Percentiles rank a stretch among this genome's conserved stretches.
Conservation (phyloP, 2,797 vertebrate genomes). For the Mormyrops attenuatus region DNA sequence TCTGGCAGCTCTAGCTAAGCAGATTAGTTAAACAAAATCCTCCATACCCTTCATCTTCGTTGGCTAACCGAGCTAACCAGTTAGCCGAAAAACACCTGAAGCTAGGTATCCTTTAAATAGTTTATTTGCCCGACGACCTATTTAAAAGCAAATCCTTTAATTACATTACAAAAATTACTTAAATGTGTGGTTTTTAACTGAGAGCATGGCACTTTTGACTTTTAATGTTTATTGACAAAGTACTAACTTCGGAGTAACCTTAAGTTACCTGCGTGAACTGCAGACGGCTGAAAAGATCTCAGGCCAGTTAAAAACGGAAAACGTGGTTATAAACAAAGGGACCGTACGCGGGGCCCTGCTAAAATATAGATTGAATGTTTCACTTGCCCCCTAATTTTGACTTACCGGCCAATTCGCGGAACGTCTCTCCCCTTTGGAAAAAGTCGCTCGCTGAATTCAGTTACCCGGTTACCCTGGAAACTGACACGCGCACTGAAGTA, state of each 20-base stretch:
- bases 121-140: neutral
- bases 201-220: neutral
- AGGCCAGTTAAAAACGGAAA: neutral
- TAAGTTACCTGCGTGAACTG: neutral
- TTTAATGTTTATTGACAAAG: neutral
- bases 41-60: neutral
- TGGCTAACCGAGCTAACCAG: neutral
- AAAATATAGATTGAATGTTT: neutral
- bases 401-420: neutral
- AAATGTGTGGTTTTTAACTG: neutral
- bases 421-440: neutral
- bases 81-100: neutral
- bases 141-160: neutral
- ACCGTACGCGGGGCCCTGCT: neutral
- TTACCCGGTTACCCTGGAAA: neutral
- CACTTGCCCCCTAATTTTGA: neutral
- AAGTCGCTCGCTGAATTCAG: neutral
- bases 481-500: neutral
- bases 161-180: neutral
- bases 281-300: neutral
- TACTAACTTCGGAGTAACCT: neutral
- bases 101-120: neutral
- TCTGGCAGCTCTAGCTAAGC: slow-evolving; percentile 2
- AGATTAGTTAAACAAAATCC: neutral
- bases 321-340: neutral